Evolutionary conservation across 2,113 vertebrate genomes (phyloP), one percentile per base, ranked within the genome.

Genomic region (Brevimyrus niger): DNA sequence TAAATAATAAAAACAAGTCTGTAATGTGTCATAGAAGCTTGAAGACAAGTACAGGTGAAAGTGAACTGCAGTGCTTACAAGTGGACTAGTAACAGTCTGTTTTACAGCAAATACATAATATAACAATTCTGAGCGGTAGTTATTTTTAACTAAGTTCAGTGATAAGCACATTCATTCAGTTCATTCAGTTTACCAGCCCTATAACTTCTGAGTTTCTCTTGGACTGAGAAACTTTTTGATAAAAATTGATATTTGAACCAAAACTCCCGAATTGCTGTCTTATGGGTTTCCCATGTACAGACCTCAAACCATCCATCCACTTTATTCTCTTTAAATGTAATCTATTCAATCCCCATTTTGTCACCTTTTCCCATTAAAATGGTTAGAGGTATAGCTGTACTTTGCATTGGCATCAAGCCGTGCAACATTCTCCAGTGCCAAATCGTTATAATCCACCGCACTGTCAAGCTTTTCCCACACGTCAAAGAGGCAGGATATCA

Each of bases 21-120:
- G 15, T 42, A 9, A 23, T 3, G 9, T 9, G 50, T 38, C 44
- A 87, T 86, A 53, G 23, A 23, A 89, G 93, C 92, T 94, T 94
- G 91, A 88, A 91, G 73, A 58, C 90, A 89, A 91, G 89, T 90
- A 90, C 86, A 7, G 46, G 48, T 23, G 80, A 42, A 50, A 89
- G 47, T 35, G 7, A 55, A n/a, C 27, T 35, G n/a, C 27, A 15
- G 13, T 53, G 48, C n/a, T 87, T 51, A 31, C 4, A 86, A 27
- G 27, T 31, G n/a, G 27, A 69, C n/a, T 69, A 31, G 61, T 13
- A 69, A 69, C 61, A 65, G 61, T 65, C 61, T 31, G n/a, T 65
- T 65, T 65, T 65, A 11, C 21, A 27, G 8, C n/a, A 27, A 11
- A 27, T 27, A 65, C 58, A 65, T 65, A 1, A 65, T 27, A 27